Evolutionary conservation across 2,797 vertebrate species (phyloP).

Genomic region (Emys orbicularis): DNA sequence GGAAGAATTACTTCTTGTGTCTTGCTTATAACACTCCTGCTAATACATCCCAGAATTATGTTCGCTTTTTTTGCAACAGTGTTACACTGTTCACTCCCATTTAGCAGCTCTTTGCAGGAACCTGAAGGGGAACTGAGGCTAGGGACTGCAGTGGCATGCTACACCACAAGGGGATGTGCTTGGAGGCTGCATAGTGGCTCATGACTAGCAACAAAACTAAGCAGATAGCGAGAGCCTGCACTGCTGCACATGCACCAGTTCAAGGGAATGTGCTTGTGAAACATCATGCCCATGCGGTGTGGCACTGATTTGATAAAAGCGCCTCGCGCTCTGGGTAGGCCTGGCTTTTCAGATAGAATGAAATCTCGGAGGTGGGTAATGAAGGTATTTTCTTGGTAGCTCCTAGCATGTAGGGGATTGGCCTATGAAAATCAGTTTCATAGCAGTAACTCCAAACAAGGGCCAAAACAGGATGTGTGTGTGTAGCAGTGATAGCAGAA

Average conservation of each 20-base stretch:
- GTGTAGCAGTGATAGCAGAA: not conserved
- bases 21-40: too few relatives aligned
- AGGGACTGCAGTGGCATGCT: not conserved
- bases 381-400: not conserved
- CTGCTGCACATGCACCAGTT: not conserved
- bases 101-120: not conserved
- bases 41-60: too few relatives aligned
- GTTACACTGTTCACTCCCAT: too few relatives aligned
- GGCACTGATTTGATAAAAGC: not conserved
- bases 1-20: too few relatives aligned
- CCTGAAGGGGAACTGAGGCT: not conserved
- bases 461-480: not conserved
- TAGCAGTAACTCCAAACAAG: not conserved
- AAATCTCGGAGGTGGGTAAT: not conserved
- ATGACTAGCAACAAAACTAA: not conserved
- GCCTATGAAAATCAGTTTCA: not conserved
- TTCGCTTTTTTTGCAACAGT: too few relatives aligned
- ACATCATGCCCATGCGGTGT: not conserved
- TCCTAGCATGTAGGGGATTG: not conserved
- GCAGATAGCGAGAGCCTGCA: not conserved
- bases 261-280: not conserved
- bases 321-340: not conserved
- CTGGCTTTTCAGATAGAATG: not conserved
- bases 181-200: not conserved
- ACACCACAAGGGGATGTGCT: not conserved